Evolutionary conservation across 2,888 invertebrate genomes (phyloP).

Genomic region (Beris chalybata): DNA sequence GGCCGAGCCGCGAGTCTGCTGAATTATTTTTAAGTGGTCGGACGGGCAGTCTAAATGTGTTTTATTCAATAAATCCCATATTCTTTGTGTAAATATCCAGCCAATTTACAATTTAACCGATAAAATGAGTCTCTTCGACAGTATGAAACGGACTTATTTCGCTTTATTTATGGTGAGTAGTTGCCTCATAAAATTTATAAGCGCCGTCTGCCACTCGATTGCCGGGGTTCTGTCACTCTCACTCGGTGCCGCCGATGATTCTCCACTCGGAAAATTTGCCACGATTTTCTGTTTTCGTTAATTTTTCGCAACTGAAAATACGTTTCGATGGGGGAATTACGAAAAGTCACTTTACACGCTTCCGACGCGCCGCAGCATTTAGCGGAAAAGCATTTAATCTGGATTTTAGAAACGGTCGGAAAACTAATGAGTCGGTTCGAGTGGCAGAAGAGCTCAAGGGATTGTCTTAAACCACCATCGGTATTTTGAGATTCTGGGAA

Average conservation of each 20-base stretch:
- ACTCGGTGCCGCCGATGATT: slow-evolving; percentile 6
- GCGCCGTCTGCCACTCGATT: too few relatives aligned
- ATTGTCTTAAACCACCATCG: neutral
- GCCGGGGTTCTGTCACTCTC: neutral
- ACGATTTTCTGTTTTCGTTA: slow-evolving; percentile 29
- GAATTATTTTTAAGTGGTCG: too few relatives aligned
- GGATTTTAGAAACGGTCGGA: too few relatives aligned
- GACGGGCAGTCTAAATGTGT: too few relatives aligned
- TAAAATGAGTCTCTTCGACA: slow-evolving; percentile 46
- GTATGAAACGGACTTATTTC: slow-evolving; percentile 45
- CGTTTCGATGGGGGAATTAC: neutral
- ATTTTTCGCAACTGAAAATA: slow-evolving; percentile 7
- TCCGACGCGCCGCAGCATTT: neutral
- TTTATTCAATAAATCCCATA: too few relatives aligned
- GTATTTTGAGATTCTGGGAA: neutral
- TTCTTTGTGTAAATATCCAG: too few relatives aligned
- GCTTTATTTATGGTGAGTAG: slow-evolving; percentile 46
- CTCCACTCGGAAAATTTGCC: neutral
- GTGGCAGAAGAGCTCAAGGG: neutral
- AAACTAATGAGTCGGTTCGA: neutral
- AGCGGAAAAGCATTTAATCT: neutral
- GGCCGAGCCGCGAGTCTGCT: too few relatives aligned
- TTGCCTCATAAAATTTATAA: neutral
- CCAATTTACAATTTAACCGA: neutral
- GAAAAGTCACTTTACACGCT: too few relatives aligned